Conservation (phyloP, 1,140 invertebrate species). For the Hirudo medicinalis region DNA sequence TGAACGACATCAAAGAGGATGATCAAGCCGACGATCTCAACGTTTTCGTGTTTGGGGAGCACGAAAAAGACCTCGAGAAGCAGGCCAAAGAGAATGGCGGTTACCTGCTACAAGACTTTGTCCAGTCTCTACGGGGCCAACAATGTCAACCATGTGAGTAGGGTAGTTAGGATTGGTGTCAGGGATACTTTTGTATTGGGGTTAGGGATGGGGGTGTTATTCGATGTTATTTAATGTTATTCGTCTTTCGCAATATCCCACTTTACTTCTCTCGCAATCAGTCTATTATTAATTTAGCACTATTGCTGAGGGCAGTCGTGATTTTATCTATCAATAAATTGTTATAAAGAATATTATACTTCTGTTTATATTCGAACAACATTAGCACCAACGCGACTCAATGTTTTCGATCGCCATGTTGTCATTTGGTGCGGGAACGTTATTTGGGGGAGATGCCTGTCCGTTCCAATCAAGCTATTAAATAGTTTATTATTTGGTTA, state of each 20-base stretch:
- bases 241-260: no score
- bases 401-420: conserved; percentile 5
- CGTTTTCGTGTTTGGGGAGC: conserved; percentile 36
- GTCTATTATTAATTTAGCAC: neutral
- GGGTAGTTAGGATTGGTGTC: conserved; percentile 29
- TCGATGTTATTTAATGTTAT: no score
- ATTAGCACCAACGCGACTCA: no score
- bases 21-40: conserved; percentile 30
- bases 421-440: no score
- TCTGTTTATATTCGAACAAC: neutral
- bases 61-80: conserved; percentile 28
- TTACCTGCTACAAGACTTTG: conserved; percentile 29
- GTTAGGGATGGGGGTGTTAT: no score
- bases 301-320: neutral
- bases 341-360: neutral
- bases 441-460: no score
- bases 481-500: conserved; percentile 4
- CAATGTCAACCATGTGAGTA: conserved; percentile 32
- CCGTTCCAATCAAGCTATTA: neutral
- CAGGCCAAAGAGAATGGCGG: conserved; percentile 30
- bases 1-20: neutral
- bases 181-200: conserved; percentile 42
- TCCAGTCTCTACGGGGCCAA: conserved; percentile 33
- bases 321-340: neutral
- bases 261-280: no score